A percentile compares a stretch with the other conserved stretches of the same genome.
Conservation (phyloP, 1,140 invertebrate genomes). For the Drosophila kanapiae region DNA sequence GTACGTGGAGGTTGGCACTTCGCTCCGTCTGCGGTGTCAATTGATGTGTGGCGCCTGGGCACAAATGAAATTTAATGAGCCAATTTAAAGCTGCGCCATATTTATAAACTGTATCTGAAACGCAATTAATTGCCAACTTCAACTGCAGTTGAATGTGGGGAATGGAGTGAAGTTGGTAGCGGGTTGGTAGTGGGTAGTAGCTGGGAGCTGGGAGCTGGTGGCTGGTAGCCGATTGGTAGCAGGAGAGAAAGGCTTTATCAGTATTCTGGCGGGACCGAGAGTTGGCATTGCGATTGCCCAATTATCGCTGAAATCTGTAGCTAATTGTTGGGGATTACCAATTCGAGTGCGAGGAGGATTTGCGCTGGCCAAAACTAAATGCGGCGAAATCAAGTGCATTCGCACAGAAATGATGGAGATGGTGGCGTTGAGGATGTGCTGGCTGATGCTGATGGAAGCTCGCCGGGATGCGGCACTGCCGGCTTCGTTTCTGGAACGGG, state of each 20-base stretch:
- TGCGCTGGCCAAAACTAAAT: conserved; percentile 37
- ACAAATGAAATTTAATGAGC: conserved; percentile 81
- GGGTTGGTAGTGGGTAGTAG: background rate
- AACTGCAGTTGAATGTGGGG: conserved; percentile 20
- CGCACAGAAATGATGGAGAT: conserved; percentile 34
- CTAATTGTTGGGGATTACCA: conserved; percentile 50
- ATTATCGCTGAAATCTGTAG: conserved; percentile 57
- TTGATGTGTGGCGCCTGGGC: conserved; percentile 71
- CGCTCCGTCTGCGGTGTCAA: conserved; percentile 52
- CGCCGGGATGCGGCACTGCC: background rate
- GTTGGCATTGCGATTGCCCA: conserved; percentile 42
- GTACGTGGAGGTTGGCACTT: background rate
- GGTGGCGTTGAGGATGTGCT: background rate
- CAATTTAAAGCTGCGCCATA: conserved; percentile 79
- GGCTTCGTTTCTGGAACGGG: background rate
- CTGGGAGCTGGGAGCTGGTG: conserved; percentile 6
- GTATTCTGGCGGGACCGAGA: conserved; percentile 6
- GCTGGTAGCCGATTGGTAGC: background rate
- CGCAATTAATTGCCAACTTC: conserved; percentile 72
- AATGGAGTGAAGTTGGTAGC: background rate
- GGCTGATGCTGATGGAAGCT: conserved; percentile 26
- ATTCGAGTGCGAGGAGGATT: conserved; percentile 14
- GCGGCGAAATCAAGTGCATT: conserved; percentile 46
- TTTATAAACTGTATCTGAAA: conserved; percentile 79
- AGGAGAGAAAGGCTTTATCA: background rate